Evolutionary conservation across 2,888 invertebrate species (phyloP).

Genomic region (Ornithoptera priamus): DNA sequence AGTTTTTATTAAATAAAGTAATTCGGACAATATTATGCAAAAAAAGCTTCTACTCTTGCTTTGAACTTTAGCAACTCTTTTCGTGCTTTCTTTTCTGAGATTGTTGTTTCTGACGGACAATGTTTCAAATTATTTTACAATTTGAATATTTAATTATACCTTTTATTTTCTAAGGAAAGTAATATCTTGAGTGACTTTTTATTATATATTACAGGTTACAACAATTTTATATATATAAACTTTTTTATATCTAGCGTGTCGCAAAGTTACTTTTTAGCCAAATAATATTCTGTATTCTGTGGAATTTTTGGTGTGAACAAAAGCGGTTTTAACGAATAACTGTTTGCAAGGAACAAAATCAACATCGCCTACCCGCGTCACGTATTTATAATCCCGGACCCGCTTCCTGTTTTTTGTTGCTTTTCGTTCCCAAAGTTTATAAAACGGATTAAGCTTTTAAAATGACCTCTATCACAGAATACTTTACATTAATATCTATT

Average conservation of each 20-base stretch:
- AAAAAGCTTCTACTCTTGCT: neutral
- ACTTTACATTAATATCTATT: neutral
- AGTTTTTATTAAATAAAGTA: neutral
- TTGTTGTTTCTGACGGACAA: neutral
- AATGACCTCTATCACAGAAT: constrained; percentile 47
- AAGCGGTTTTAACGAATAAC: constrained; percentile 45
- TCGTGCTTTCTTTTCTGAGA: neutral
- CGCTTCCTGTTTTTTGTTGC: constrained; percentile 75
- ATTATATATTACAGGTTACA: neutral
- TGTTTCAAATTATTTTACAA: neutral
- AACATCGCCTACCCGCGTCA: constrained; percentile 70
- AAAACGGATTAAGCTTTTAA: constrained; percentile 59
- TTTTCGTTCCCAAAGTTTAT: constrained; percentile 48
- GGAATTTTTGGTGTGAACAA: constrained; percentile 63
- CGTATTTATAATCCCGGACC: constrained; percentile 74
- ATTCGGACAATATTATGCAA: neutral
- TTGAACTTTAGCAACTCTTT: neutral
- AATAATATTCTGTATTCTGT: constrained; percentile 33
- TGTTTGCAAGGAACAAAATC: constrained; percentile 59
- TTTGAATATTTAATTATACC: no score
- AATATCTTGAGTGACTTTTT: no score
- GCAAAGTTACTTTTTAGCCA: constrained; percentile 31
- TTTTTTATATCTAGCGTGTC: constrained; percentile 3
- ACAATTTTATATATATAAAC: neutral
- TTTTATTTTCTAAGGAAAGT: no score